Evolutionary conservation across 2,888 invertebrate genomes (phyloP).

Genomic region (Coronaproctus castanopsis): DNA sequence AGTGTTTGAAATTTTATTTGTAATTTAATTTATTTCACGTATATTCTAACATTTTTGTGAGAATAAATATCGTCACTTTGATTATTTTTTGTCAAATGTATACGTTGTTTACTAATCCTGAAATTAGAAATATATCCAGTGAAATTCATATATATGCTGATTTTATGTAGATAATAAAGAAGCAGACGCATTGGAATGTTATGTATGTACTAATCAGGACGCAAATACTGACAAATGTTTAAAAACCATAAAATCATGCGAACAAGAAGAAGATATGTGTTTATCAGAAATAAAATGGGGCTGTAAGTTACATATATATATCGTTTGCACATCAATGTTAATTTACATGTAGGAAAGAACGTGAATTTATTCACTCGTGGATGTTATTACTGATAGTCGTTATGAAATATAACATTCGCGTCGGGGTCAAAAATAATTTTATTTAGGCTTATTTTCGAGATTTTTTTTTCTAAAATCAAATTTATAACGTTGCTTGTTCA

Average conservation of each 20-base stretch:
- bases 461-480: no score
- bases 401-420: no score
- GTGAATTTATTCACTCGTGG: no score
- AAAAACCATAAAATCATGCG: constrained; percentile 76
- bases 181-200: constrained; percentile 56
- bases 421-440: no score
- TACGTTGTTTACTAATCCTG: background rate
- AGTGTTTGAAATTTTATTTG: no score
- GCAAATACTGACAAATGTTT: constrained; percentile 80
- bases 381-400: no score
- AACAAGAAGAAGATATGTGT: constrained; percentile 67
- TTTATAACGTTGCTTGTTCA: no score
- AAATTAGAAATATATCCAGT: background rate
- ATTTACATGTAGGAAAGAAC: no score
- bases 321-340: background rate
- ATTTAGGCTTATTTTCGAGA: no score
- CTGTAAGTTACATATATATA: constrained; percentile 32
- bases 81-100: background rate
- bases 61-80: background rate
- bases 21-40: background rate
- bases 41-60: background rate
- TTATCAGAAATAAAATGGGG: constrained; percentile 83
- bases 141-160: background rate
- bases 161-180: background rate
- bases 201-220: constrained; percentile 83